Base-by-base conservation (phyloP, 2,888 invertebrate species). In the Drosophila borborema region DNA sequence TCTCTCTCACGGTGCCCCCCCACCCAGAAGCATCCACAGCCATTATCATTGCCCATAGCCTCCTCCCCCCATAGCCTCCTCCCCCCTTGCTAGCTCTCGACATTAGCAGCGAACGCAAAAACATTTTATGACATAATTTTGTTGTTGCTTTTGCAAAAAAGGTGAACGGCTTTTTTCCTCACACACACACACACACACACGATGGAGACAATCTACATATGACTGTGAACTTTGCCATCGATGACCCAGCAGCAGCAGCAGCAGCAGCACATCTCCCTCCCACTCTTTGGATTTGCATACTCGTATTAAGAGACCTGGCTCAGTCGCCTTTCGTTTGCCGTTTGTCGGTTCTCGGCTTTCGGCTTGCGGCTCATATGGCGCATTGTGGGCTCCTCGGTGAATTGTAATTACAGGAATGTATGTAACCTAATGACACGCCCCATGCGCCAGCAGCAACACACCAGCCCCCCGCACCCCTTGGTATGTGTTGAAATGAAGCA, bases 381-480 rank as follows among this genome's bases (percentile, higher is more conserved):
- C 70, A 77, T 72, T 77, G 70, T 80, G 75, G 64, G 72, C 64
- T 79, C 66, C 82, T 74, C 75, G 56, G 79, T 81, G 90, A 89
- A 85, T 89, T 86, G 90, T 86, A 86, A 86, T 86, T 86, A 86
- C 90, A 81, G 85, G 72, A 75, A 80, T 87, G 85, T 87, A 84
- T 87, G 89, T 89, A 81, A 80, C 88, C 84, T 85, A 84, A 84
- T 88, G 84, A 86, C 83, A 85, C 85, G 72, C 80, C 66, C 73
- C 66, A n/a, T 69, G 68, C 68, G 80, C 73, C n/a, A n/a, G n/a
- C 53, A 36, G 28, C 28, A 28, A 5, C 23, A 23, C 23, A 9
- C 20, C 36, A 40, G 3, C 40, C 0, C 4, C 14, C 14, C 12
- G 2, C 18, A 36, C 0, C 20, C 53, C 1, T 18, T 9, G 36